Evolutionary conservation across 2,888 invertebrate genomes (phyloP).

Genomic region (Chironomus riparius): DNA sequence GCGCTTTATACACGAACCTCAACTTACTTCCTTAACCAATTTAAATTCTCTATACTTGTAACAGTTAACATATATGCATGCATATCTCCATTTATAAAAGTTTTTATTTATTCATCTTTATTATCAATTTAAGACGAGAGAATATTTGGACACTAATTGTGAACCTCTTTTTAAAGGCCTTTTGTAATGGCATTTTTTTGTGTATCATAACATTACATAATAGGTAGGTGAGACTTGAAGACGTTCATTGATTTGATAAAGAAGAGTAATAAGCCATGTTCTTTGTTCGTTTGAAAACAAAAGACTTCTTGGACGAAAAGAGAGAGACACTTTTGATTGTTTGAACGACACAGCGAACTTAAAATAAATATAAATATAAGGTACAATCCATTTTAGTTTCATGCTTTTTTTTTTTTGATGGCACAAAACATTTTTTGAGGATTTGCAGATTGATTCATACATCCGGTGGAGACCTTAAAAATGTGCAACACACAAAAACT

Average conservation of each 20-base stretch:
- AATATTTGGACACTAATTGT: neutral
- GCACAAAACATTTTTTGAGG: slow-evolving; percentile 6
- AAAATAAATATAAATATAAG: neutral
- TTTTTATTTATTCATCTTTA: neutral
- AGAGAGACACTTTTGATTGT: slow-evolving; percentile 14
- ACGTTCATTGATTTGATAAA: neutral
- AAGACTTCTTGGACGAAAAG: neutral
- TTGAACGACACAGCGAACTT: neutral
- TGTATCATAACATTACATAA: neutral
- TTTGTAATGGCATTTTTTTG: too few species aligned
- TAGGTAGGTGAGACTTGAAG: neutral
- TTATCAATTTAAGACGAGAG: too few species aligned
- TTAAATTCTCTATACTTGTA: too few species aligned
- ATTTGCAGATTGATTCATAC: slow-evolving; percentile 24
- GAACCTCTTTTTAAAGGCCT: neutral
- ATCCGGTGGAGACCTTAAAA: slow-evolving; percentile 17
- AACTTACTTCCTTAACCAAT: too few species aligned
- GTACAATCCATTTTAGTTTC: slow-evolving; percentile 22
- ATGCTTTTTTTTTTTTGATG: slow-evolving; percentile 5
- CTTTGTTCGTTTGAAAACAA: neutral
- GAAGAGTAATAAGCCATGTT: slow-evolving; percentile 4
- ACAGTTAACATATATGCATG: too few species aligned
- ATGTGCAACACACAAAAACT: neutral
- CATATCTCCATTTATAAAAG: too few species aligned
- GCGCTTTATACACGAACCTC: too few species aligned